These are phyloP conservation scores for Acropora yongei DNA, from an alignment of 64 coral and sea anemone genomes.

Conservation along the genomic window DNA sequence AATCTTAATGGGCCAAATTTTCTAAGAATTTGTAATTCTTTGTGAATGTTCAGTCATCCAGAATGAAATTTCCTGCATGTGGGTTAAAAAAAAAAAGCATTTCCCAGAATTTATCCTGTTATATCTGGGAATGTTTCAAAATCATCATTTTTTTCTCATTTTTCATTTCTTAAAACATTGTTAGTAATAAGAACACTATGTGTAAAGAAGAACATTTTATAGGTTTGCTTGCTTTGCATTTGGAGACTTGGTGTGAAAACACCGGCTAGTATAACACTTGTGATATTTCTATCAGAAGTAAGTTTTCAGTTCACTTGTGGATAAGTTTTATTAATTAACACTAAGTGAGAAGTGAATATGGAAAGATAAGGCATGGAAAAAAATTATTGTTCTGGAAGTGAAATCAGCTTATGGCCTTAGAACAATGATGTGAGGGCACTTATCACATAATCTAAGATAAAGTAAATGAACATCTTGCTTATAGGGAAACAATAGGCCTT, in stretches of 20 bases:
- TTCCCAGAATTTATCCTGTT: background rate
- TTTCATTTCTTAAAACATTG: too few species aligned
- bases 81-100: background rate
- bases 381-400: too few species aligned
- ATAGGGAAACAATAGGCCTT: background rate
- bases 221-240: background rate
- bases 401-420: too few species aligned
- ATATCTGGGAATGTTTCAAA: background rate
- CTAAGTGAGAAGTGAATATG: too few species aligned
- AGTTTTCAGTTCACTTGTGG: background rate
- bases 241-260: background rate
- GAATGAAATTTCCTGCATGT: background rate
- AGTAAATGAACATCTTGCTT: background rate
- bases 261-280: background rate
- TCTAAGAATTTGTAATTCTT: background rate
- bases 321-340: too few species aligned
- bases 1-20: constrained; percentile 27
- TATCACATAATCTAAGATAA: too few species aligned
- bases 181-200: too few species aligned
- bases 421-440: too few species aligned
- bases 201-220: background rate
- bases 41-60: background rate
- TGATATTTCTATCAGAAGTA: background rate
- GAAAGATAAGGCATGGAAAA: too few species aligned
- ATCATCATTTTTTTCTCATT: too few species aligned